These are phyloP conservation scores for Drosophila ironensis DNA, from an alignment of 1,140 invertebrate species.

Conservation along the genomic window DNA sequence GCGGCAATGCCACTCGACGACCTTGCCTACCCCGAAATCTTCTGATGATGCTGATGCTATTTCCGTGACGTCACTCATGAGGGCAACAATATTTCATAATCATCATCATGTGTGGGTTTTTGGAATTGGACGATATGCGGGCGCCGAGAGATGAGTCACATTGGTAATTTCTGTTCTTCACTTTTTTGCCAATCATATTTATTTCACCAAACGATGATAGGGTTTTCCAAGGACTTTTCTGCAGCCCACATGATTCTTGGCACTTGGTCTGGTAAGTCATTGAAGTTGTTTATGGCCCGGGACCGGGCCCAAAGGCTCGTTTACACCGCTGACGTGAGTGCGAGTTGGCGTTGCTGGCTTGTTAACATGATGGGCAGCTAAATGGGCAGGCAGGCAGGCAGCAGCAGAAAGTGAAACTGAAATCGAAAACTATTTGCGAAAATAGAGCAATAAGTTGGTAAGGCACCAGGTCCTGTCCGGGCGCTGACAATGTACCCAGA, in stretches of 20 bases:
- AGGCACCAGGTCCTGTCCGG: constrained; percentile 27
- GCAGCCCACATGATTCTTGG: constrained; percentile 24
- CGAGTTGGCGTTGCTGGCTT: constrained; percentile 47
- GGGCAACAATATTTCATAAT: constrained; percentile 43
- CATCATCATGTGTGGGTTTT: constrained; percentile 32
- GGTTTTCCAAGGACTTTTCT: constrained; percentile 37
- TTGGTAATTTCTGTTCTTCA: constrained; percentile 11
- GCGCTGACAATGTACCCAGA: background rate
- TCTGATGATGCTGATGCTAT: constrained; percentile 15
- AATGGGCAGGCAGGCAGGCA: constrained; percentile 17
- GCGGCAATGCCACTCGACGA: constrained; percentile 58
- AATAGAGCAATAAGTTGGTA: constrained; percentile 78
- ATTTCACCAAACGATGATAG: constrained; percentile 40
- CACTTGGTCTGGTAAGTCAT: constrained; percentile 43
- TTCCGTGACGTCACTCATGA: constrained; percentile 55
- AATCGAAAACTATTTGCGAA: constrained; percentile 69
- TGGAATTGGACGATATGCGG: constrained; percentile 16
- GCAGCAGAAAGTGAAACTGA: constrained; percentile 74
- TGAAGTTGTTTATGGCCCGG: constrained; percentile 60
- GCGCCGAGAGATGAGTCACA: constrained; percentile 23
- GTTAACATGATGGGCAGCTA: constrained; percentile 70
- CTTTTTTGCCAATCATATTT: constrained; percentile 14
- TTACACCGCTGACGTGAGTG: constrained; percentile 60
- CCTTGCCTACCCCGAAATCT: constrained; percentile 26
- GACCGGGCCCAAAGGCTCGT: constrained; percentile 33